Evolutionary conservation across 2,113 vertebrate genomes (phyloP).

Genomic region (Bubo scandiacus): DNA sequence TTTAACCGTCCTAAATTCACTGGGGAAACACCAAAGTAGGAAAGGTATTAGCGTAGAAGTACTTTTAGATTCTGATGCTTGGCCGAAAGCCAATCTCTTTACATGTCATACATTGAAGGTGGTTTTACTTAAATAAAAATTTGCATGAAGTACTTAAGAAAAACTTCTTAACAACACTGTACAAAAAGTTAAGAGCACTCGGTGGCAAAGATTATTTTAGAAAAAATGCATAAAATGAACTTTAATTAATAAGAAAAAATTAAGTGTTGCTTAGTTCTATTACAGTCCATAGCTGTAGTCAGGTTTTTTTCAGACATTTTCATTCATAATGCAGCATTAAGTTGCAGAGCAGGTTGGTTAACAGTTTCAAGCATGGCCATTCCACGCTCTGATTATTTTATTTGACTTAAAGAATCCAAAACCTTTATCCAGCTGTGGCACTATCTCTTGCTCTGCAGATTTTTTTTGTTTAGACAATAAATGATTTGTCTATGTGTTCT

Average conservation of each 20-base stretch:
- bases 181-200: neutral
- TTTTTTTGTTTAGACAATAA: neutral
- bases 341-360: constrained; percentile 17
- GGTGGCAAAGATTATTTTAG: neutral
- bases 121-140: neutral
- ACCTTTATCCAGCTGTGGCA: neutral
- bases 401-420: neutral
- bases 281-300: neutral
- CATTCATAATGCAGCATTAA: neutral
- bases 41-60: neutral
- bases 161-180: neutral
- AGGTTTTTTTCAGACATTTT: neutral
- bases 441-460: neutral
- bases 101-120: neutral
- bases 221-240: neutral
- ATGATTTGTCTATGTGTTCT: neutral
- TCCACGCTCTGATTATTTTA: neutral
- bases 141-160: neutral
- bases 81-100: neutral
- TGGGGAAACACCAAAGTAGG: neutral
- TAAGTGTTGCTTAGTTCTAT: neutral
- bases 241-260: neutral
- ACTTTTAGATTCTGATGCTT: neutral
- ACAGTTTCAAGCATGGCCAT: neutral
- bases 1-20: neutral